Base-by-base conservation (phyloP, 2,888 invertebrate genomes). In the Drosophila rellima region DNA sequence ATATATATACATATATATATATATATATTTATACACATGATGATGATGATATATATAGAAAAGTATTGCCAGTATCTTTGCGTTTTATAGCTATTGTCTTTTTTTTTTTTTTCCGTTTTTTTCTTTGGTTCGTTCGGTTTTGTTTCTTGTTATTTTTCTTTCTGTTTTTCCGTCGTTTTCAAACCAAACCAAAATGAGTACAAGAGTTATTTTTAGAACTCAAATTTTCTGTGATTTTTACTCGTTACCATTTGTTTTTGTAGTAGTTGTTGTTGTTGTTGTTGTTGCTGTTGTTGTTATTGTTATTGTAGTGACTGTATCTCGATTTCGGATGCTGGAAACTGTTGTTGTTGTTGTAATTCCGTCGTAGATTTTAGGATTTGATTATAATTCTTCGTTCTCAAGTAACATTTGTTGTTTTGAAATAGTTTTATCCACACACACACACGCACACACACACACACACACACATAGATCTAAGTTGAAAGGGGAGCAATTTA, bases 121-220 rank as follows among this genome's bases (percentile, higher is more conserved):
- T 26, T 26, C 7, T 68, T 57, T n/a, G 11, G n/a, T 48, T 39
- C 31, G 20, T 45, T 56, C 29, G 20, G 54, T 33, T 60, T 64
- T 73, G 17, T 20, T 40, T 80, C 56, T 63, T 70, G 63, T 77
- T 81, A 67, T 68, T 63, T 69, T 73, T 40, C 61, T 44, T 35
- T 51, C 50, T 60, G 47, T 52, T 74, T 79, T 59, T 42, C 35
- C 13, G 33, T 56, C 73, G 78, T 86, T 77, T 78, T 74, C 59
- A 68, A 70, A 54, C 63, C 75, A 3, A 23, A n/a, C 26, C 35
- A 35, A 88, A 89, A 89, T 90, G 88, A 83, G 84, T 84, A 84
- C 84, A 84, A 73, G 68, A 67, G 89, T 89, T 89, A 89, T 89
- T 89, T 89, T 80, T 89, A 89, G 89, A 90, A 83, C 73, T 77